Conservation (phyloP, 2,113 vertebrate genomes). For the Triplophysa rosa region DNA sequence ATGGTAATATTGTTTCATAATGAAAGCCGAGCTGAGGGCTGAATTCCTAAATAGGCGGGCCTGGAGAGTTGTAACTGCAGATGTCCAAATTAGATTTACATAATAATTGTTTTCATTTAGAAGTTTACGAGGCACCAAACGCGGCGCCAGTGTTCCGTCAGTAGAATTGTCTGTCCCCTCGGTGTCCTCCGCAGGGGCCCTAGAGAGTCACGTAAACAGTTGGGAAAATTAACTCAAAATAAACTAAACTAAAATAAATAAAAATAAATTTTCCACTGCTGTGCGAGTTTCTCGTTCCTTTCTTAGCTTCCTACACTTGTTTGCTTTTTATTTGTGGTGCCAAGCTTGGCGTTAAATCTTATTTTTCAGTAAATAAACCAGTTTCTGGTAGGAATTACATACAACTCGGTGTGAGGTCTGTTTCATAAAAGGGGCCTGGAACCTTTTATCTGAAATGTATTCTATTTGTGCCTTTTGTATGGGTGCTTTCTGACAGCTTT, state of each 20-base stretch:
- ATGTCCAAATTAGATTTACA: constrained; percentile 85
- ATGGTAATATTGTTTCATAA: constrained; percentile 96
- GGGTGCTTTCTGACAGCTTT: constrained; percentile 79
- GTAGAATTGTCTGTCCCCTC: not conserved
- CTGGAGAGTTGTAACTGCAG: constrained; percentile 81
- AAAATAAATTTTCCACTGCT: constrained; percentile 65
- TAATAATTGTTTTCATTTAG: constrained; percentile 78
- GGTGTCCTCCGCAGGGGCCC: constrained; percentile 21
- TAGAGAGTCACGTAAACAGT: constrained; percentile 67
- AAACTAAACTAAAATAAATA: constrained; percentile 36
- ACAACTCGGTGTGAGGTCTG: constrained; percentile 98
- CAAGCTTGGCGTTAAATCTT: constrained; percentile 91
- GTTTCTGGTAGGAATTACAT: constrained; percentile 96
- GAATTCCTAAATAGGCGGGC: constrained; percentile 84
- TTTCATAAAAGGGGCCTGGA: constrained; percentile 83
- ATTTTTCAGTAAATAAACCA: constrained; percentile 97
- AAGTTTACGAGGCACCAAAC: constrained; percentile 36
- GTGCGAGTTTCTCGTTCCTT: constrained; percentile 39
- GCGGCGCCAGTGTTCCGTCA: constrained; percentile 2
- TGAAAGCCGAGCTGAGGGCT: constrained; percentile 85
- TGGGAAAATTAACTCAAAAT: constrained; percentile 66
- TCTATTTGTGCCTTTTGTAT: constrained; percentile 80
- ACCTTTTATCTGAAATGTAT: constrained; percentile 87
- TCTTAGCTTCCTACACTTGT: constrained; percentile 65
- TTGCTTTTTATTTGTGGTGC: constrained; percentile 92